A percentile compares a stretch with the other conserved stretches of the same genome.
Evolutionary conservation across 2,888 invertebrate species (phyloP).

Genomic region (Periphyllus acericola): DNA sequence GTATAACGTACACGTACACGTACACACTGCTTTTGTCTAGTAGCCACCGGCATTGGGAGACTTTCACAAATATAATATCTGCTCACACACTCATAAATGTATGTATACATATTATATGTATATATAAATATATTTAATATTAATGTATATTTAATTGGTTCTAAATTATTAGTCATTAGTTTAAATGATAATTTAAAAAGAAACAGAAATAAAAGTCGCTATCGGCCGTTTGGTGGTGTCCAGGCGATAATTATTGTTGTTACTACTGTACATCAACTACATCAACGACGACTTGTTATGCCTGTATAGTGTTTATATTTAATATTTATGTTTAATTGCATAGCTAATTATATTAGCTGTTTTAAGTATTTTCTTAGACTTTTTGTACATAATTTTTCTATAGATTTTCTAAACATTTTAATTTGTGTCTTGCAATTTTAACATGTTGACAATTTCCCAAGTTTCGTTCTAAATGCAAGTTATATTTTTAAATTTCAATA

Average conservation of each 20-base stretch:
- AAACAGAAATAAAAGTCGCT: not conserved
- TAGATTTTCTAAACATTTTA: too few species aligned
- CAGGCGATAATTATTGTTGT: not conserved
- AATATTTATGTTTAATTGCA: too few species aligned
- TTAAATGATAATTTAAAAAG: constrained; percentile 40
- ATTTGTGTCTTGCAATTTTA: too few species aligned
- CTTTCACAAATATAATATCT: constrained; percentile 51
- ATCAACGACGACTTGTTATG: not conserved
- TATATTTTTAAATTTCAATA: not conserved
- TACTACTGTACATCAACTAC: not conserved
- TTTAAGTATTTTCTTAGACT: too few species aligned
- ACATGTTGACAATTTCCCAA: not conserved
- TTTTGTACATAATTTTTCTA: too few species aligned
- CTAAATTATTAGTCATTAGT: constrained; percentile 37
- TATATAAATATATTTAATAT: not conserved
- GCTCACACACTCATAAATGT: not conserved
- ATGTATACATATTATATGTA: not conserved
- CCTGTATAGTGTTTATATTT: too few species aligned
- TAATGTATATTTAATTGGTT: constrained; percentile 40
- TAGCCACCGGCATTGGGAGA: constrained; percentile 30
- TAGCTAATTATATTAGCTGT: too few species aligned
- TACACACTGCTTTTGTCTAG: constrained; percentile 42
- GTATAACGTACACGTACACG: not conserved
- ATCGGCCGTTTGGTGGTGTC: not conserved
- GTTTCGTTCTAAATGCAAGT: not conserved